phyloP scores from a whole-genome alignment of 2,888 invertebrate genomes.

The Ceramica pisi region DNA sequence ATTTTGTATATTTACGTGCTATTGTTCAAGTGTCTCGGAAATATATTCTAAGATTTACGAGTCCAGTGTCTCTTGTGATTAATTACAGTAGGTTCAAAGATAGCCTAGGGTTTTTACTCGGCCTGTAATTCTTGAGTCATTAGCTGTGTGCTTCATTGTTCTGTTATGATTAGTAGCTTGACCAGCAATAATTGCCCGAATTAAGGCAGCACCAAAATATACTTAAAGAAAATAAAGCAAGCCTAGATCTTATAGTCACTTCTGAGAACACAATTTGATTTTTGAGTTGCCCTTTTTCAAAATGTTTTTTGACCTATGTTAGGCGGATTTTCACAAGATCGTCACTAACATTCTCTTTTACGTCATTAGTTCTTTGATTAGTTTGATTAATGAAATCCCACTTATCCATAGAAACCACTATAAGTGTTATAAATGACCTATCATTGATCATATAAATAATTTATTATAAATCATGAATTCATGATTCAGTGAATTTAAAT shows the following conservation, averaged over 20 bases:
- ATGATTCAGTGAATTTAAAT: conserved; percentile 23
- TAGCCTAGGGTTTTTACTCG: conserved; percentile 22
- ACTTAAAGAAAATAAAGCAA: neutral
- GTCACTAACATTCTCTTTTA: neutral
- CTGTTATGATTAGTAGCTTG: conserved; percentile 10
- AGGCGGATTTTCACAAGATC: neutral
- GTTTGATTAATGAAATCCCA: neutral
- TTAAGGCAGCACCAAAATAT: neutral
- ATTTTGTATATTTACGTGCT: conserved; percentile 49
- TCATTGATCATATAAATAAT: conserved; percentile 36
- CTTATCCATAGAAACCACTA: neutral
- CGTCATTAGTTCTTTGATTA: neutral
- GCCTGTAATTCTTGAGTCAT: conserved; percentile 30
- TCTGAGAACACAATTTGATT: neutral
- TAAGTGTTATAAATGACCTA: conserved; percentile 9
- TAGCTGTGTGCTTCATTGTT: conserved; percentile 36
- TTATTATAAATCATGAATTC: conserved; percentile 24
- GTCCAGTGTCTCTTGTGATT: conserved; percentile 37
- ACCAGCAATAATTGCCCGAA: conserved; percentile 15
- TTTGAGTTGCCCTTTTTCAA: neutral
- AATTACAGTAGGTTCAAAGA: conserved; percentile 38
- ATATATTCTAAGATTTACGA: conserved; percentile 47
- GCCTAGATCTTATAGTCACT: neutral
- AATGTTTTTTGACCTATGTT: neutral
- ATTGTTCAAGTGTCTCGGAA: conserved; percentile 28